A percentile compares a stretch with the other conserved stretches of the same genome.
Evolutionary conservation across 23 tunicate species (phyloP).

Genomic region (Halocynthia aurantium): DNA sequence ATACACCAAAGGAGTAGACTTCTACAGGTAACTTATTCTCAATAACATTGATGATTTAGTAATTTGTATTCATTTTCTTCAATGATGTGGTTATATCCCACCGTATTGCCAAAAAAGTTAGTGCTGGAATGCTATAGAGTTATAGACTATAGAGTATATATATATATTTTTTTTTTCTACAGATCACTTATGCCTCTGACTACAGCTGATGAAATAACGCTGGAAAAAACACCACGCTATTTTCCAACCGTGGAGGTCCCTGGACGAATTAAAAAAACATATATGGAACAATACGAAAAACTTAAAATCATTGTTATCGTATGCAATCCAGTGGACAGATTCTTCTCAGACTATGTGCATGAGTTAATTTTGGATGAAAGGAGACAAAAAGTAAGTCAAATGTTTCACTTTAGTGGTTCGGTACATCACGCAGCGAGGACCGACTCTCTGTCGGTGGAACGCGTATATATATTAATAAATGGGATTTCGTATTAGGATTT

Average conservation of each 20-base stretch:
- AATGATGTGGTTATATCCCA: no score
- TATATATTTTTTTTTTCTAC: neutral
- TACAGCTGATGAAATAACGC: neutral
- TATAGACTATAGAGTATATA: no score
- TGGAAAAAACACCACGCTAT: constrained; percentile 6
- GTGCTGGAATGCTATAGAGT: no score
- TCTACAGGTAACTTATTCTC: neutral
- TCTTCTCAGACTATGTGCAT: constrained; percentile 6
- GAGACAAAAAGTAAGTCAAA: neutral
- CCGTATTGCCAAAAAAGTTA: no score
- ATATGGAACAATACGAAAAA: neutral
- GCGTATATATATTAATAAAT: no score
- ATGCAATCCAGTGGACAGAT: constrained; percentile 1
- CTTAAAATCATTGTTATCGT: neutral
- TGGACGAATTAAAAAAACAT: neutral
- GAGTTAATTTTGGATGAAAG: no score
- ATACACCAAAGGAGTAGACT: neutral
- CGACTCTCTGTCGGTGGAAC: no score
- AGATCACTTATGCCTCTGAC: constrained; percentile 2
- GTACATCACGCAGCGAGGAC: no score
- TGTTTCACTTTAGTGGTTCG: neutral
- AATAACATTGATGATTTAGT: neutral
- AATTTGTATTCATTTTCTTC: no score
- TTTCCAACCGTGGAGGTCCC: neutral
- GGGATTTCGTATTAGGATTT: no score